phyloP scores from a whole-genome alignment of 2,797 vertebrate genomes.

The Hozukius guyotensis region DNA sequence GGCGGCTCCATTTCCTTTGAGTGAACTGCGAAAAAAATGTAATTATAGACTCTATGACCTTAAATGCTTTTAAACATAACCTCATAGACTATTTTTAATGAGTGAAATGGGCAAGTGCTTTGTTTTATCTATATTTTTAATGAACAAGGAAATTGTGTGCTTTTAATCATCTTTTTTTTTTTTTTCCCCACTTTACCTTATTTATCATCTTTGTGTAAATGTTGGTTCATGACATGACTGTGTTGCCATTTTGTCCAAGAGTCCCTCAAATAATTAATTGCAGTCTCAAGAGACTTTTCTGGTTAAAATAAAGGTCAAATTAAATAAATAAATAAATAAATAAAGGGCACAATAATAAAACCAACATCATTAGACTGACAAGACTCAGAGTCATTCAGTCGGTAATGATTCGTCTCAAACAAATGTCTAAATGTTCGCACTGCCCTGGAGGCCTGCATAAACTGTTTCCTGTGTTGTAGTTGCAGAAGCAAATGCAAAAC shows the following conservation, averaged over 20 bases:
- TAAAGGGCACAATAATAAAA: neutral
- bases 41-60: neutral
- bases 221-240: neutral
- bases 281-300: neutral
- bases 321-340: neutral
- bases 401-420: constrained; percentile 14
- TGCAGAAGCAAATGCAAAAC: constrained; percentile 7
- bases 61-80: constrained; percentile 16
- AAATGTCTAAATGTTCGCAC: constrained; percentile 19
- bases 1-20: neutral
- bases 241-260: neutral
- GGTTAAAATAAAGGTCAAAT: neutral
- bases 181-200: neutral
- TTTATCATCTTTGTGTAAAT: neutral
- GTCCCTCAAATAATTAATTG: neutral
- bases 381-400: neutral
- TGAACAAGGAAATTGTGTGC: neutral
- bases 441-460: neutral
- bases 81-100: neutral
- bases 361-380: neutral
- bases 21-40: neutral
- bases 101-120: neutral
- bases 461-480: constrained; percentile 28
- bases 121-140: neutral
- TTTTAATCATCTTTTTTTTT: neutral